phyloP scores from a whole-genome alignment of 2,888 invertebrate genomes.

The Thera obeliscata region DNA sequence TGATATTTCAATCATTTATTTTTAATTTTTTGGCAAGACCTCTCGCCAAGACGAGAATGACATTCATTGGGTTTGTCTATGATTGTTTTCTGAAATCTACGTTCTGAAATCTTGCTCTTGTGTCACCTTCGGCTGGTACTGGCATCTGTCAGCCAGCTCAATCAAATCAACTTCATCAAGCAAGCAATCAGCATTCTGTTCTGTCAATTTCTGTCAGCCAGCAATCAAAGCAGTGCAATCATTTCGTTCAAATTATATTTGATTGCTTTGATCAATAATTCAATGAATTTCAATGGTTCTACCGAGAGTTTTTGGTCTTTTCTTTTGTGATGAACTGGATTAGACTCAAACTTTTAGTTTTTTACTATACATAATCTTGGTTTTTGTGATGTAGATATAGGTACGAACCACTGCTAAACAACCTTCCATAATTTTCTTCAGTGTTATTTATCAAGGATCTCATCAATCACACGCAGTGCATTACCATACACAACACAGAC shows the following conservation, averaged over 20 bases:
- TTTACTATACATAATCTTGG: slow-evolving; percentile 40
- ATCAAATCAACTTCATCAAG: neutral
- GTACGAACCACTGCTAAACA: slow-evolving; percentile 32
- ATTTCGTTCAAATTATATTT: slow-evolving; percentile 49
- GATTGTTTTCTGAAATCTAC: too few relatives aligned
- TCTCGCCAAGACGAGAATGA: too few relatives aligned
- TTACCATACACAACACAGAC: slow-evolving; percentile 25
- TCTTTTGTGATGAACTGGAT: slow-evolving; percentile 61
- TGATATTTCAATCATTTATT: too few relatives aligned
- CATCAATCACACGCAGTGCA: slow-evolving; percentile 55
- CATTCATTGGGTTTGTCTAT: too few relatives aligned
- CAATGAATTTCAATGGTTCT: slow-evolving; percentile 47
- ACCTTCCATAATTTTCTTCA: slow-evolving; percentile 45
- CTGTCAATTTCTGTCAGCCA: neutral
- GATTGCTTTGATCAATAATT: slow-evolving; percentile 47
- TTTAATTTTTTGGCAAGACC: too few relatives aligned
- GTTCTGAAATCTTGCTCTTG: too few relatives aligned
- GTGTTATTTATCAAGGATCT: slow-evolving; percentile 45
- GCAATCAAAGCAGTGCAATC: neutral
- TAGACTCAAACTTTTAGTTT: slow-evolving; percentile 54
- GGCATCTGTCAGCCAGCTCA: neutral
- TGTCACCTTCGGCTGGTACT: neutral
- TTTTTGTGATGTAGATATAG: slow-evolving; percentile 40
- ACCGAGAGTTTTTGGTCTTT: slow-evolving; percentile 55
- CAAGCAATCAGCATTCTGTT: neutral